A percentile compares a stretch with the other conserved stretches of the same genome.
phyloP scores from a whole-genome alignment of 2,797 vertebrate genomes.

The Pithecia hirsuta region DNA sequence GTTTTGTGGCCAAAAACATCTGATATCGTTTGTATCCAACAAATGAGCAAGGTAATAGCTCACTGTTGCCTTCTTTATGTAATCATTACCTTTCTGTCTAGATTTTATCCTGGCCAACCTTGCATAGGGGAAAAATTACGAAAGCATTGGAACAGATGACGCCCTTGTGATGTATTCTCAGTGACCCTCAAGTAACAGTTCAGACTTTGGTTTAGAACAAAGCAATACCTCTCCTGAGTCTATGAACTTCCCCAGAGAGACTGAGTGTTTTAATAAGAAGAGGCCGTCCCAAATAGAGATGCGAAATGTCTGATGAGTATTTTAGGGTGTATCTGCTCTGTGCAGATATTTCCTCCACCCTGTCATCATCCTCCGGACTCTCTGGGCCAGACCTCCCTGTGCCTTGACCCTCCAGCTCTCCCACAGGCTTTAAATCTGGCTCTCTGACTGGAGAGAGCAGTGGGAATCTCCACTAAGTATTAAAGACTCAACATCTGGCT shows the following conservation, averaged over 20 bases:
- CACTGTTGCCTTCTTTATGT: neutral
- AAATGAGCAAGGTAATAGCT: neutral
- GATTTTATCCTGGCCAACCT: constrained; percentile 45
- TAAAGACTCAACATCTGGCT: constrained; percentile 42
- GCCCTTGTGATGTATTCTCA: constrained; percentile 50
- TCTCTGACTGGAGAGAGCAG: constrained; percentile 12
- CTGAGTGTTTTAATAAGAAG: constrained; percentile 27
- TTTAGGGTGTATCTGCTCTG: constrained; percentile 49
- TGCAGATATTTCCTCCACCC: constrained; percentile 42
- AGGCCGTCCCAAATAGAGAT: constrained; percentile 38
- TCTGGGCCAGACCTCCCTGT: constrained; percentile 31
- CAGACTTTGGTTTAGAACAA: constrained; percentile 52
- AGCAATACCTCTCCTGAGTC: constrained; percentile 37
- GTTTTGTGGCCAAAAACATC: neutral
- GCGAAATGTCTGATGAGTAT: constrained; percentile 33
- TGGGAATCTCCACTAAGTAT: constrained; percentile 13
- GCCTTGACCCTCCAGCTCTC: constrained; percentile 51
- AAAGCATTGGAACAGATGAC: constrained; percentile 39
- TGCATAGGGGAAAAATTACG: neutral
- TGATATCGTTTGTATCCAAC: neutral
- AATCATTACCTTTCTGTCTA: constrained; percentile 26
- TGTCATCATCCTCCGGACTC: constrained; percentile 52
- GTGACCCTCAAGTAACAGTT: constrained; percentile 38
- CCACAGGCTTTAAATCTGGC: constrained; percentile 48
- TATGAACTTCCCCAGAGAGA: neutral